These are phyloP conservation scores for Nephila pilipes DNA, from an alignment of 1,140 invertebrate genomes.

Conservation along the genomic window DNA sequence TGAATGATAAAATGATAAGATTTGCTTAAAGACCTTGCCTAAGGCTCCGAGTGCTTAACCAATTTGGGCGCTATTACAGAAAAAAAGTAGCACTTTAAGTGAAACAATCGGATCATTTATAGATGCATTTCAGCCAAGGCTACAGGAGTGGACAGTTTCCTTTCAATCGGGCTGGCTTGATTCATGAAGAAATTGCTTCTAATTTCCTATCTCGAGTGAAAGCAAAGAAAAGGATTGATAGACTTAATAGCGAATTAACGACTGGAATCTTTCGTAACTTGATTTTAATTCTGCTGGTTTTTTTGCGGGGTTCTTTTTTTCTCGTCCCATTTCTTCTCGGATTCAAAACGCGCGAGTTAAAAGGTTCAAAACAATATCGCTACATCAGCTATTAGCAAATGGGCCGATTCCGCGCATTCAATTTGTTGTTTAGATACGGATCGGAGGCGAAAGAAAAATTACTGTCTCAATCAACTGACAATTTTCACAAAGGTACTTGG, in stretches of 20 bases:
- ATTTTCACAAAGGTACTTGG: too few relatives aligned
- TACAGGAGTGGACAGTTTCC: slow-evolving; percentile 34
- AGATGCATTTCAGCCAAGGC: slow-evolving; percentile 67
- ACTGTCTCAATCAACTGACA: too few relatives aligned
- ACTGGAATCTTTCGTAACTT: slow-evolving; percentile 54
- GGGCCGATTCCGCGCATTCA: not conserved
- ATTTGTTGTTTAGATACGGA: not conserved
- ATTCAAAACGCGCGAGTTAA: not conserved
- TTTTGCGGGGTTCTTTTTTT: not conserved
- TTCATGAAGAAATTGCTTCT: slow-evolving; percentile 56
- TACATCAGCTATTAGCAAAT: too few relatives aligned
- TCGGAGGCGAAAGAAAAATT: not conserved
- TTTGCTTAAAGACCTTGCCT: slow-evolving; percentile 66
- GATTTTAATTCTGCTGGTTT: not conserved
- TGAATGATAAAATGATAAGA: not conserved
- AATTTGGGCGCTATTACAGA: slow-evolving; percentile 67
- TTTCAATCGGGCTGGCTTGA: slow-evolving; percentile 25
- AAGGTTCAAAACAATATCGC: too few relatives aligned
- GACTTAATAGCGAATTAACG: slow-evolving; percentile 57
- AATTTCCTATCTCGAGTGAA: slow-evolving; percentile 24
- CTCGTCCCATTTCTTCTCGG: not conserved
- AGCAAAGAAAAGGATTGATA: slow-evolving; percentile 12
- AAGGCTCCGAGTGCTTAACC: slow-evolving; percentile 32
- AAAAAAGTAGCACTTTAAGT: slow-evolving; percentile 47
- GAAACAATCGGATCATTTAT: slow-evolving; percentile 73